These are phyloP conservation scores for Akabosia matsudoensis DNA, from an alignment of 1,140 invertebrate genomes.

Conservation along the genomic window DNA sequence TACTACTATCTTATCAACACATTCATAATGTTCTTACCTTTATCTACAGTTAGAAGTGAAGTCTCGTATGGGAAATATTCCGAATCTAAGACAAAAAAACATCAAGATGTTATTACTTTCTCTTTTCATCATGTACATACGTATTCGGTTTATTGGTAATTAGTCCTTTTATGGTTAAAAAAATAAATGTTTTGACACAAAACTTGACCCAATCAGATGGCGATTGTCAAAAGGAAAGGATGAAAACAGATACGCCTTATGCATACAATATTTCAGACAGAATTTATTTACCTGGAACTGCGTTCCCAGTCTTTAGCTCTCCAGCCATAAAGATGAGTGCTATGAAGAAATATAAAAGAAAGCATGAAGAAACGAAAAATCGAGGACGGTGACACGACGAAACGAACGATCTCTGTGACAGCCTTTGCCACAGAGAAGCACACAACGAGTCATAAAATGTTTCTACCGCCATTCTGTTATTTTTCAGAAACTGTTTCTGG, in stretches of 20 bases:
- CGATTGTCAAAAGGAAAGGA: no score
- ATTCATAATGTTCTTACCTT: constrained; percentile 6
- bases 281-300: constrained; percentile 8
- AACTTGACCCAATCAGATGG: no score
- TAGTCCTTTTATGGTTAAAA: no score
- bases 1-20: no score
- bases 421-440: not conserved
- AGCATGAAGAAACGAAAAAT: not conserved
- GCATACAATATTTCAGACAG: not conserved
- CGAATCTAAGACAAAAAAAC: not conserved
- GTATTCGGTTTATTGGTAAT: no score
- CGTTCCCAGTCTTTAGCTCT: not conserved
- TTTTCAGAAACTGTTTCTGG: no score
- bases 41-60: constrained; percentile 4
- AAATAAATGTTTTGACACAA: no score
- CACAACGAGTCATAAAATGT: constrained; percentile 10
- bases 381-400: not conserved
- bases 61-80: constrained; percentile 18
- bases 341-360: not conserved
- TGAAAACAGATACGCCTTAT: not conserved
- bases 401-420: not conserved
- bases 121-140: no score
- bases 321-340: not conserved
- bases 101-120: not conserved
- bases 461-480: not conserved